Evolutionary conservation across 2,888 invertebrate genomes (phyloP), one percentile per base, ranked within the genome.

Genomic region (Halictus quadricinctus): DNA sequence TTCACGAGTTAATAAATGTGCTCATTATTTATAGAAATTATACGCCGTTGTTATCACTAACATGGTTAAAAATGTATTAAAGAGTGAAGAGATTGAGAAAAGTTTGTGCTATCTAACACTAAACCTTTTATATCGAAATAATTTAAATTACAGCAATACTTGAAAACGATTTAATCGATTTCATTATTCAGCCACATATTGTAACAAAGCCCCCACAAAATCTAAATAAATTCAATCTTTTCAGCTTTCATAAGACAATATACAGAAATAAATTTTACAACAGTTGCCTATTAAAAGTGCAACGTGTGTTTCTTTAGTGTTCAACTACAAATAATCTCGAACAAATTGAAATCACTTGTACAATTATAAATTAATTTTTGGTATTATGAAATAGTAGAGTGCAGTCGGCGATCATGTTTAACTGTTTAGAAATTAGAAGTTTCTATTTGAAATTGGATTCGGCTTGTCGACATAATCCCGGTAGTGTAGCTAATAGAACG

Each of bases 391-490:
- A 29, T 29, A 2, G 15, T n/a, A n/a, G 8, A 36, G 36, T 36
- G 36, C 36, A 29, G 25, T 15, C 7, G 29, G 15, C 29, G 64
- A 64, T 64, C 29, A 2, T 29, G 7, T 29, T 6, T 7, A 13
- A 18, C 2, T 64, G 29, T 15, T 29, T 64, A 6, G 15, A 64
- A 64, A 25, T 64, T 43, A 18, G 0, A 46, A 76, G 21, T 50
- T 66, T 64, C 48, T 4, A 29, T 76, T 66, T n/a, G 66, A 48
- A 76, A 66, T 69, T 50, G 36, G 29, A 50, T 29, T 41, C 50
- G 36, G 46, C 36, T 6, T 21, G 36, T 41, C 10, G 36, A 36
- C 36, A 10, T 43, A 43, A 70, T 70, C 69, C 21, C 12, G 21
- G 21, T 12, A 41, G n/a, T 5, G 41, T 41, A 21, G 12, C 36